Base-by-base conservation (phyloP, 1,140 invertebrate species). In the Lysiphlebus fabarum region DNA sequence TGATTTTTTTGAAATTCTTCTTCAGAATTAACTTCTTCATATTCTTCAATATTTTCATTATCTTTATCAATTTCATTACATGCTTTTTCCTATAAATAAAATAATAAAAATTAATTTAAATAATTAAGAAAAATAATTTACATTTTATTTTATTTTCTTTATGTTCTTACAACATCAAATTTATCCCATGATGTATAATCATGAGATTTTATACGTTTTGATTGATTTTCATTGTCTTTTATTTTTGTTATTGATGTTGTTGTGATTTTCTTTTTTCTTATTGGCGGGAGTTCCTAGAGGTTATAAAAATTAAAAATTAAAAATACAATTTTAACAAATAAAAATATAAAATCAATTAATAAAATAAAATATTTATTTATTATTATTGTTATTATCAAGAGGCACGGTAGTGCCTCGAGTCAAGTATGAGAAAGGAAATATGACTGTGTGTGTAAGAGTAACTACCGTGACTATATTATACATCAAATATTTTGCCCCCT, bases 111-210 rank as follows among this genome's bases (percentile, higher is more conserved):
- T 49, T 60, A 45, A 40, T 56, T 14, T 45, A 36, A 53, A 40
- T 49, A 45, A 58, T n/a, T 53, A 12, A 44, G 38, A 5, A 60
- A 11, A 38, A 36, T 10, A 42, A 12, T 43, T 36, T 34, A 36
- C n/a, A n/a, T n/a, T 45, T 62, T 55, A 62, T 0, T 55, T 53
- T 34, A 44, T 9, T 8, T 17, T 34, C 10, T 49, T 14, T 7
- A 4, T 49, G 62, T 68, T n/a, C 81, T 81, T 81, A 90, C 86
- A 70, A 83, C 86, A 84, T 92, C 88, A 84, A 88, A 91, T 70
- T 90, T 89, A 36, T 92, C 89, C 90, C 90, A 93, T 26, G 85
- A 77, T 37, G 76, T 59, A 72, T 91, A 91, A 78, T 93, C 89
- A 61, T 77, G 83, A 1, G 79, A 70, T 40, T 75, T 68, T 48